Evolutionary conservation across 2,797 vertebrate species (phyloP), one percentile per base, ranked within the genome.

Genomic region (Centroberyx gerrardi): DNA sequence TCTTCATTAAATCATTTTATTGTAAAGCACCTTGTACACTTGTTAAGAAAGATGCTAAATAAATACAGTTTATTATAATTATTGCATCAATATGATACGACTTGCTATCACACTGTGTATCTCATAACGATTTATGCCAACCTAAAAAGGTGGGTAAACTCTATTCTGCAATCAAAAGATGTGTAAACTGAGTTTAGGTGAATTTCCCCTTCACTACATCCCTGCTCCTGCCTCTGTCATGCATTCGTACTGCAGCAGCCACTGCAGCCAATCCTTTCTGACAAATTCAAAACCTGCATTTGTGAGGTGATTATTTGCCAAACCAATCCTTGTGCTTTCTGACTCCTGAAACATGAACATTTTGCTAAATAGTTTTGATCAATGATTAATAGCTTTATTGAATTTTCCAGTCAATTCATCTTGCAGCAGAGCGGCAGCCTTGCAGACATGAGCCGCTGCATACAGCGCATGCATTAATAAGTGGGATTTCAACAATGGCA

Each of bases 381-480:
- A 83, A 89, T 87, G 81, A 85, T 92, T 88, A 87, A 89, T 75
- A 2, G 46, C 2, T 48, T 48, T 0, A 17, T 4, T 55, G 67
- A 85, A 65, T 81, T 85, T 61, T 60, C 75, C 86, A 74, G 89
- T 90, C 84, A 85, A 62, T 81, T 82, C 79, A 76, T 89, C 54
- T 38, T 22, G 59, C 46, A 53, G 56, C 63, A 28, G 6, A 74
- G 81, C 73, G 76, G 83, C 60, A 51, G 72, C 79, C 61, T 22
- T 15, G 76, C 66, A 73, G 59, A 88, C 59, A 72, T 62, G 63
- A 79, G 68, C 52, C 0, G 2, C 7, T 65, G 79, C 85, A 82
- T 79, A 75, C 71, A 44, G 62, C 38, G 3, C 44, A 73, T 18
- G 66, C 49, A 82, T 81, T 69, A 71, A 77, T 87, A 75, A 68